Base-by-base conservation (phyloP, 1,140 invertebrate genomes). In the Pogonus chalceus region DNA sequence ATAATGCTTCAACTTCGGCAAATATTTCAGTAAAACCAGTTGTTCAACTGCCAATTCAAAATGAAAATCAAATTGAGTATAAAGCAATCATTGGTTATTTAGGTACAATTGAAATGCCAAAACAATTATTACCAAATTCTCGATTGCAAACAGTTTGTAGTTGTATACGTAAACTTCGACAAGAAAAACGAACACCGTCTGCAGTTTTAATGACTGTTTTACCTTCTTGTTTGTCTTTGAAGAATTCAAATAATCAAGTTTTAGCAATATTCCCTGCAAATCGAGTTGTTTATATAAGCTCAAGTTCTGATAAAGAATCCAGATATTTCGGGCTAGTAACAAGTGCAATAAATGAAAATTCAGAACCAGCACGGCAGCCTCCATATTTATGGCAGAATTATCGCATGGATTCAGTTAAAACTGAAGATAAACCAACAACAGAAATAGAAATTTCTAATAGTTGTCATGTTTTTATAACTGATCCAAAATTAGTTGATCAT, bases 401-500 rank as follows among this genome's bases (percentile, higher is more conserved):
- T 49, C 56, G 58, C 20, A 58, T 60, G 39, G 60, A 61, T 43
- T 37, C 39, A 2, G 59, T 59, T 49, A 56, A 58, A 53, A 57
- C 65, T 50, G 63, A 69, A 22, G 63, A 62, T 21, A 67, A 70
- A 56, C 63, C 4, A 31, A 4, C 26, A 31, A 31, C 26, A 31
- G 75, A 76, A 35, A 71, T 79, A 14, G 63, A 64, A 55, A 77
- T 86, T 0, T 91, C 90, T 12, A 90, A 90, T 65, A 94, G 92
- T 35, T 96, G 93, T 66, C 93, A 98, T 70, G 90, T 96, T 0
- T 98, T 98, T 69, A 91, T 90, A 56, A 87, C 95, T 14, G 90
- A 96, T 65, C 82, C 88, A 0, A 85, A 90, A 64, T 72, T 92
- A 35, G 79, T 82, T 0, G 88, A 94, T 67, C 87, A 95, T 68